Evolutionary conservation across 2,113 vertebrate species (phyloP).

Genomic region (Platycercus adscitus): DNA sequence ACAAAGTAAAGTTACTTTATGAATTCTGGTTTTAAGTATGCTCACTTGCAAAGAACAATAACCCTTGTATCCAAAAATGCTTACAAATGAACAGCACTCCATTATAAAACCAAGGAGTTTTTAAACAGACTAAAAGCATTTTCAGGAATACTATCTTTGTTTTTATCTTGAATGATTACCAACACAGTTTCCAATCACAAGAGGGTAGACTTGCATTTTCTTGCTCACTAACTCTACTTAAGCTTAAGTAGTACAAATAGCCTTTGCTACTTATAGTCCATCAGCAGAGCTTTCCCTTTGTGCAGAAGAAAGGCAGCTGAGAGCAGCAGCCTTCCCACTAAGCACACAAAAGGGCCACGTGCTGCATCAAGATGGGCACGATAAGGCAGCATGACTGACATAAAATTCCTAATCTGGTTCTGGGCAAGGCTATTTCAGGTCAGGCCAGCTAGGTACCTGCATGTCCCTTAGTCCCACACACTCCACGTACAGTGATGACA

Average conservation of each 20-base stretch:
- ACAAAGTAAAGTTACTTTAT: background rate
- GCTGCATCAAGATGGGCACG: background rate
- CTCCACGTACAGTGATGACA: background rate
- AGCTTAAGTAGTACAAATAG: background rate
- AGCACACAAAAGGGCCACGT: accelerated
- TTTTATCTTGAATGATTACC: background rate
- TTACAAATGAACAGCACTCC: background rate
- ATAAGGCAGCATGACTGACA: background rate
- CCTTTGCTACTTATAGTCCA: background rate
- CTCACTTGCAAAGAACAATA: background rate
- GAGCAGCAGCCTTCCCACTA: background rate
- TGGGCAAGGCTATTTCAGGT: background rate
- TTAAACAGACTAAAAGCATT: background rate
- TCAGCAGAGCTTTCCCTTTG: background rate
- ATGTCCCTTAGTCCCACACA: background rate
- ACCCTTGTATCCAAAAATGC: background rate
- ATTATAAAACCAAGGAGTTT: background rate
- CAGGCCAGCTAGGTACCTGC: background rate
- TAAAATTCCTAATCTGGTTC: background rate
- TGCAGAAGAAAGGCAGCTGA: background rate
- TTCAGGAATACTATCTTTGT: background rate
- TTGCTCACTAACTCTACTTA: background rate
- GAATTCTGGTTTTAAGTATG: background rate
- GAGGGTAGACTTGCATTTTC: background rate
- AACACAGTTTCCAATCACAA: background rate